A percentile compares a stretch with the other conserved stretches of the same genome.
These are phyloP conservation scores for Ispidina picta DNA, from an alignment of 2,797 vertebrate genomes.

Conservation along the genomic window DNA sequence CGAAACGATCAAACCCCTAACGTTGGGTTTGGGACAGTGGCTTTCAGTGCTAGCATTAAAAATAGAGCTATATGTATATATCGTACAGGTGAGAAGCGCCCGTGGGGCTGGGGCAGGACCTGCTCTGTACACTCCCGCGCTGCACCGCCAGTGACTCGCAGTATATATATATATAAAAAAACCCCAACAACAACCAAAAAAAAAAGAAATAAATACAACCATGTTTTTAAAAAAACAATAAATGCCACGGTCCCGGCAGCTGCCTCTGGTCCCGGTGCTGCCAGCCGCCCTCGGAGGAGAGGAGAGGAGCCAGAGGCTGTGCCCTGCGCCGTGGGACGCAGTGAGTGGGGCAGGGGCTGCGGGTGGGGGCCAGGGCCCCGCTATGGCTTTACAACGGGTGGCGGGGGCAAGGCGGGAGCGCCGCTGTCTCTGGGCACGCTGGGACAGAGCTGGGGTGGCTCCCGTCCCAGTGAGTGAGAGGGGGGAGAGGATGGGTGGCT, in stretches of 20 bases:
- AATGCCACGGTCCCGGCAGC: not conserved
- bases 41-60: conserved; percentile 62
- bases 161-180: not conserved
- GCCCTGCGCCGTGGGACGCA: fast-evolving
- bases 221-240: not conserved
- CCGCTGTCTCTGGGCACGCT: not conserved
- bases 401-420: not conserved
- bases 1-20: not conserved
- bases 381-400: conserved; percentile 15
- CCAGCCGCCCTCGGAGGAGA: not conserved
- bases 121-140: not conserved
- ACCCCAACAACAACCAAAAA: not conserved
- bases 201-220: conserved; percentile 39
- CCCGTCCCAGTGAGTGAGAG: not conserved
- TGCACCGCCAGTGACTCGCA: not conserved
- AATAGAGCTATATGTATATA: conserved; percentile 66
- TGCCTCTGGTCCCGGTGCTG: not conserved
- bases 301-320: not conserved
- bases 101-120: not conserved
- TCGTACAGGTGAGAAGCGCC: conserved; percentile 63
- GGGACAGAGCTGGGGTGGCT: not conserved
- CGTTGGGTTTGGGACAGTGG: not conserved
- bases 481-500: not conserved
- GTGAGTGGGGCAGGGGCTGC: not conserved
- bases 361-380: not conserved